Evolutionary conservation across 1,140 invertebrate species (phyloP), one percentile per base, ranked within the genome.

Genomic region (Reticulitermes speratus): DNA sequence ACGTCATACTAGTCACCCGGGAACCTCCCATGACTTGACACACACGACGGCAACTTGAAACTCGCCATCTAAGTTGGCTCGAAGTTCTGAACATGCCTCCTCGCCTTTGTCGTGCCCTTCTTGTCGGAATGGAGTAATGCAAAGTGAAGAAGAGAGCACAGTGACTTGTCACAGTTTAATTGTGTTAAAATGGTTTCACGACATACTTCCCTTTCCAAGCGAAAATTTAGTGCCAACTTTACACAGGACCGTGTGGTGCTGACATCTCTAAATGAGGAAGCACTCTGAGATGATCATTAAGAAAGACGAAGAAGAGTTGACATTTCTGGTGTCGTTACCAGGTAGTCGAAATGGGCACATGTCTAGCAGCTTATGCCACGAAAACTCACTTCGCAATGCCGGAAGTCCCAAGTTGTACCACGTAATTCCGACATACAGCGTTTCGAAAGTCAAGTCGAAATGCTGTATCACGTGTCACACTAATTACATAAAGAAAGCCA

Each of bases 141-240:
- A 19, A 55, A 55, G 52, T 5, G 52, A 55, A 55, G 52, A 55
- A 16, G 0, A 5, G 5, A 55, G 52, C 19, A 55, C 52, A 16
- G 19, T 19, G 52, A 5, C 65, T 30, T 75, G 65, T 75, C 65
- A 75, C 65, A 30, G 7, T 75, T 75, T 75, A 75, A 75, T 75
- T 75, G 65, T 75, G 65, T 75, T 75, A 75, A 75, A 75, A 75
- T 75, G 65, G 65, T 75, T 30, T 75, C 65, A 30, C n/a, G n/a
- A 75, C 25, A 75, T 30, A 75, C 25, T 14, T 75, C 65, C 65
- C 25, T 30, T 75, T 30, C 65, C n/a, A n/a, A 12, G 65, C 65
- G 65, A n/a, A 30, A 30, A 75, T 75, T 75, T 16, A 8, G 2
- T 75, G 65, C 65, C 14, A 55, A 55, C 16, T 55, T 55, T 55